Base-by-base conservation (phyloP, 2,888 invertebrate genomes). In the Imbricaverruca yamaguchii region DNA sequence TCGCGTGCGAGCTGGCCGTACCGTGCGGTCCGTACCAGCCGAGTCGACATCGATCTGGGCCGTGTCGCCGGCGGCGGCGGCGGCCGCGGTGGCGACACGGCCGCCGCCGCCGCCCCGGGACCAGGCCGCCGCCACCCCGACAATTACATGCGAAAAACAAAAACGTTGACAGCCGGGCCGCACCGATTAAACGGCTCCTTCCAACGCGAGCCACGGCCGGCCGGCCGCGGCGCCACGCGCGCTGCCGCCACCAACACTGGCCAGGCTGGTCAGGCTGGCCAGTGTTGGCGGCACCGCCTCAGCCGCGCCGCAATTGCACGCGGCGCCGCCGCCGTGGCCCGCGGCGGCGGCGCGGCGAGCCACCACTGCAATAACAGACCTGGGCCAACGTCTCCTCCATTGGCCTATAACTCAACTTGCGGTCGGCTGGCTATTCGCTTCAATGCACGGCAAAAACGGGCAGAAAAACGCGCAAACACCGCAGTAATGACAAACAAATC, bases 401-500 rank as follows among this genome's bases (percentile, higher is more conserved):
- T 79, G 79, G 79, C 59, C 59, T 59, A 79, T 79, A 79, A 79
- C 79, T 79, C 79, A 79, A 57, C 53, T 55, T 74, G 74, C 74
- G 74, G 74, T 74, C 74, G 53, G 67, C 74, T 74, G 55, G 74
- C 74, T 74, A 74, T 74, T 74, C 74, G 74, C 74, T 74, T 74
- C 74, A 74, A 74, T 74, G 74, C 74, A 74, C 74, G 53, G 74
- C 74, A 74, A 74, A 74, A 74, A 74, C 74, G 74, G 74, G 74
- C 56, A 79, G 57, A 79, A 79, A 79, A 79, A 79, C 79, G 79
- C 79, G 79, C 79, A 79, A 79, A 79, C 79, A 25, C n/a, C 57
- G 15, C 23, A 15, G 56, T 79, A 79, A 79, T 79, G 79, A 57
- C 79, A 79, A 79, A 79, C 79, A 79, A 79, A 79, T 79, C 79